phyloP scores from a whole-genome alignment of 2,888 invertebrate species.

The Rhabditoides inermis region DNA sequence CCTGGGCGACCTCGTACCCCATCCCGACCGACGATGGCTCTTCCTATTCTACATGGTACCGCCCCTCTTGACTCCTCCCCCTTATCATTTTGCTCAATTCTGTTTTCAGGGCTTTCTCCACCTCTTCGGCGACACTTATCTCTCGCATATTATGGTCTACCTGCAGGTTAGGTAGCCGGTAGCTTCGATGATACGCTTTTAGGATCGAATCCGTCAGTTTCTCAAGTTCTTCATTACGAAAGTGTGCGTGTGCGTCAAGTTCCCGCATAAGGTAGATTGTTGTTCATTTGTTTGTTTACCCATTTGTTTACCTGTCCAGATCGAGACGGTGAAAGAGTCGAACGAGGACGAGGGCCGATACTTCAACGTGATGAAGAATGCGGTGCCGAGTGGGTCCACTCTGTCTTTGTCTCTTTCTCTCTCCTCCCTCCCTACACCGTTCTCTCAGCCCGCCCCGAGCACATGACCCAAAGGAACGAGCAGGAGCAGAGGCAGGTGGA shows the following conservation, averaged over 20 bases:
- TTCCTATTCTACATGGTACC: background rate
- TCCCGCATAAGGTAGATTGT: background rate
- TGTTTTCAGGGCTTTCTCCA: background rate
- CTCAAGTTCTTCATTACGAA: slow-evolving; percentile 7
- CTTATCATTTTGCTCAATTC: background rate
- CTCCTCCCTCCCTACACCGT: too few species aligned
- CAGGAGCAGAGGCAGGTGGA: too few species aligned
- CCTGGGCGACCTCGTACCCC: too few species aligned
- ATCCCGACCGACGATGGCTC: background rate
- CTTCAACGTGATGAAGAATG: too few species aligned
- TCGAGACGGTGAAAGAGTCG: too few species aligned
- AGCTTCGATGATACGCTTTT: background rate
- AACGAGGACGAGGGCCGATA: too few species aligned
- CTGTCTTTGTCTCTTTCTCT: too few species aligned
- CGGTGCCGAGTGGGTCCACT: too few species aligned
- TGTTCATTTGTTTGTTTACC: background rate
- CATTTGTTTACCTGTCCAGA: too few species aligned
- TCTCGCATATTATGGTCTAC: too few species aligned
- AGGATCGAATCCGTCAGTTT: slow-evolving; percentile 3
- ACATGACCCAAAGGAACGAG: too few species aligned
- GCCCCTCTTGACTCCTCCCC: background rate
- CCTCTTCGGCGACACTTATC: background rate
- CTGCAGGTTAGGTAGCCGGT: slow-evolving; percentile 9
- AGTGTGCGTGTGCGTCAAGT: background rate
- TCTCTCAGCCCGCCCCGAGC: too few species aligned